A percentile compares a stretch with the other conserved stretches of the same genome.
phyloP scores from a whole-genome alignment of 2,113 vertebrate genomes.

The Leptocoma aspasia region DNA sequence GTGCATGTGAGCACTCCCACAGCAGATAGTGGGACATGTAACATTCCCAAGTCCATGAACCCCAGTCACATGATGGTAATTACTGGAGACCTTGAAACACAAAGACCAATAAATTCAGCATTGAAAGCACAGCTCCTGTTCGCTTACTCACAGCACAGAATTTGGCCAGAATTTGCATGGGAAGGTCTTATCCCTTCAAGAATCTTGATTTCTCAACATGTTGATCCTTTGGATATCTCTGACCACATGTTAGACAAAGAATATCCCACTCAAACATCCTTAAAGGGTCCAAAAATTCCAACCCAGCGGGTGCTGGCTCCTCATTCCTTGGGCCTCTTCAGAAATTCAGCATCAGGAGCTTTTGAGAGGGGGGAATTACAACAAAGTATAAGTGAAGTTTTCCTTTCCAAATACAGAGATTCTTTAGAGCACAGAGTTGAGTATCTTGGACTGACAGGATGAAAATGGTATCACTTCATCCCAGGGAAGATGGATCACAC shows the following conservation, averaged over 20 bases:
- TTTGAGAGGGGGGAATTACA: background rate
- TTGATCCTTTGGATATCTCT: background rate
- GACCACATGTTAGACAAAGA: background rate
- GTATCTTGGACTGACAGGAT: background rate
- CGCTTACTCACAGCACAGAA: background rate
- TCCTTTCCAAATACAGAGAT: background rate
- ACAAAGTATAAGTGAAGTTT: background rate
- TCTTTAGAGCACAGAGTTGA: background rate
- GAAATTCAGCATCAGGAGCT: background rate
- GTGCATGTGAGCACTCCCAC: slow-evolving; percentile 13
- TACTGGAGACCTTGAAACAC: slow-evolving; percentile 46
- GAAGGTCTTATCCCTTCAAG: background rate
- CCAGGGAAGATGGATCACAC: background rate
- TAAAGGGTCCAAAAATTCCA: background rate
- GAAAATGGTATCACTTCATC: background rate
- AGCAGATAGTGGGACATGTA: slow-evolving; percentile 38
- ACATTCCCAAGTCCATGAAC: slow-evolving; percentile 57
- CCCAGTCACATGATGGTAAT: slow-evolving; percentile 44
- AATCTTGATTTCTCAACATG: slow-evolving; percentile 27
- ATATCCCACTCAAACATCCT: background rate
- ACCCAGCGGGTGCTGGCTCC: background rate
- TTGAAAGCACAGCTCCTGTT: slow-evolving; percentile 38
- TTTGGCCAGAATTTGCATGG: background rate
- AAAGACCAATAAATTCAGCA: slow-evolving; percentile 42
- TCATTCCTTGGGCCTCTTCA: background rate